Evolutionary conservation across 2,888 invertebrate genomes (phyloP), one percentile per base, ranked within the genome.

Genomic region (Griposia aprilina): DNA sequence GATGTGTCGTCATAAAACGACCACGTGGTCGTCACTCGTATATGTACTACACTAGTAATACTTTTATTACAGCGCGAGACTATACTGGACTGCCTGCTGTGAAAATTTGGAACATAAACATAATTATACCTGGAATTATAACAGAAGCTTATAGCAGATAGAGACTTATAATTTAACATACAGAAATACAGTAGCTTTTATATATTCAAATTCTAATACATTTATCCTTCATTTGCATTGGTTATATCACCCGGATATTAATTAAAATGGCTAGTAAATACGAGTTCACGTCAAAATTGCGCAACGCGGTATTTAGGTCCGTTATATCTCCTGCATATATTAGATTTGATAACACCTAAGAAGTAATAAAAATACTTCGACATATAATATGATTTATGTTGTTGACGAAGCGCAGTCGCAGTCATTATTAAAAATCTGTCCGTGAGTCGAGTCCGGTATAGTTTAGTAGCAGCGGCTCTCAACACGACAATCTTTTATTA

Each of bases 1-100:
- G 96, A 96, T 96, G 95, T 87, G 85, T 84, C 87, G 87, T 84
- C 91, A 89, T 91, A 92, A 92, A 93, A 90, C 88, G 90, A 89
- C 79, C 81, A 76, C 52, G 59, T 79, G 82, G 81, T 80, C 78
- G 83, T 82, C 87, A 80, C 86, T 69, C 71, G 65, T 36, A 70
- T 4, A 65, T 73, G 62, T 57, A 69, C 71, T 36, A 41, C 20
- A 50, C 59, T 52, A 17, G 45, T 23, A 52, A 55, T 82, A 48
- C 45, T 62, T 41, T 17, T n/a, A 52, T 26, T n/a, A 45, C 11
- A 52, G 60, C 30, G 20, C 36, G 45, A 57, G 17, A 26, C 45
- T n/a, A 8, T 36, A 15, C 62, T 5, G 26, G 71, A 69, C 50
- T 65, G 48, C 63, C 60, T 60, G 65, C 82, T 73, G 60, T 20